A percentile compares a stretch with the other conserved stretches of the same genome.
These are phyloP conservation scores for Palythoa grandis DNA, from an alignment of 92 coral and sea anemone genomes.

Conservation along the genomic window DNA sequence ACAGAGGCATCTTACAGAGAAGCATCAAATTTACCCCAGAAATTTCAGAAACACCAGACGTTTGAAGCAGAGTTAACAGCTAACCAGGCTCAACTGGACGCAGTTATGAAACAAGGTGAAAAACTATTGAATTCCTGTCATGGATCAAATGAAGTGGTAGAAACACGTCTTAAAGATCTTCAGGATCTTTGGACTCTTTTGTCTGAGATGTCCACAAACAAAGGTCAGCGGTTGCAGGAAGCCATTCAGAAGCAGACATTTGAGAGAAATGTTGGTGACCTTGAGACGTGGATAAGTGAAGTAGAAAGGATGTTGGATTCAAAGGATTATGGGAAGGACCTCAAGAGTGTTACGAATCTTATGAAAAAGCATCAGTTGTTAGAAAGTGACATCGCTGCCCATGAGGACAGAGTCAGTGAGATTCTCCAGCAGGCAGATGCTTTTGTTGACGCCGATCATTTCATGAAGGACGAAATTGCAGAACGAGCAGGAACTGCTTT, in stretches of 20 bases:
- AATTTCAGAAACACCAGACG: conserved; percentile 90
- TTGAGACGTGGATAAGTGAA: conserved; percentile 86
- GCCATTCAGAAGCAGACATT: conserved; percentile 92
- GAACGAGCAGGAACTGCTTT: conserved; percentile 85
- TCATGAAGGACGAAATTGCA: conserved; percentile 88
- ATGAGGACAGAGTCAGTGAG: conserved; percentile 84
- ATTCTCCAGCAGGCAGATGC: conserved; percentile 83
- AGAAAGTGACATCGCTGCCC: conserved; percentile 76
- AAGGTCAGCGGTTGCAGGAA: conserved; percentile 84
- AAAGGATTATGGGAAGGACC: conserved; percentile 86
- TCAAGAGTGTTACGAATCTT: conserved; percentile 72
- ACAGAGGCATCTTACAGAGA: conserved; percentile 93
- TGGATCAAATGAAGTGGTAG: conserved; percentile 72
- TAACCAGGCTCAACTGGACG: conserved; percentile 81
- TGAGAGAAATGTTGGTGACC: conserved; percentile 84
- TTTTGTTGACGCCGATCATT: conserved; percentile 86
- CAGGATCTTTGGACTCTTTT: conserved; percentile 88
- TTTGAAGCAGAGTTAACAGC: conserved; percentile 94
- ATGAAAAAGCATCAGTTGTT: conserved; percentile 78
- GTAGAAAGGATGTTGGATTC: conserved; percentile 67
- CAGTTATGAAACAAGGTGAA: conserved; percentile 66
- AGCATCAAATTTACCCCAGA: conserved; percentile 82
- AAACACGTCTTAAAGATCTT: conserved; percentile 77
- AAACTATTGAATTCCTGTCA: conserved; percentile 57
- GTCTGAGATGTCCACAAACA: conserved; percentile 70